Percentiles rank a stretch among this genome's conserved stretches.
Conservation (phyloP, 92 coral and sea anemone genomes). For the Desmophyllum pertusum region DNA sequence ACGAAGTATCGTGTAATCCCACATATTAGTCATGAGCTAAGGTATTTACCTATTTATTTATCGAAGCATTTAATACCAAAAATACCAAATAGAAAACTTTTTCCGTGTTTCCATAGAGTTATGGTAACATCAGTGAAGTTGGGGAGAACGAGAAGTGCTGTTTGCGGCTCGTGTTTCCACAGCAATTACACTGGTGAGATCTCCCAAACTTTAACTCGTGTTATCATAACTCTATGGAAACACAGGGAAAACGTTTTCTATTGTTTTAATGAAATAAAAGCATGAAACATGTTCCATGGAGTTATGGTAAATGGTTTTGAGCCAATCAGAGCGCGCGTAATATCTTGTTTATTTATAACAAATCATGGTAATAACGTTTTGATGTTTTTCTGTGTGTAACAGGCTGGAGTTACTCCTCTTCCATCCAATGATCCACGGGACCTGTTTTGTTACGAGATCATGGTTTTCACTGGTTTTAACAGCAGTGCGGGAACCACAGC, state of each 20-base stretch:
- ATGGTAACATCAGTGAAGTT: too few relatives aligned
- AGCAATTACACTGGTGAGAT: neutral
- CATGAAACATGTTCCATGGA: neutral
- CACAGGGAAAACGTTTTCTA: neutral
- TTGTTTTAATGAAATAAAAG: neutral
- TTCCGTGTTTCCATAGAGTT: neutral
- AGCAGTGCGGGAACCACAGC: constrained; percentile 84
- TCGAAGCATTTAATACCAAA: too few relatives aligned
- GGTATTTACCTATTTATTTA: too few relatives aligned
- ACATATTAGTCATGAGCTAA: too few relatives aligned
- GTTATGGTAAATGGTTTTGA: too few relatives aligned
- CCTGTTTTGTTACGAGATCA: constrained; percentile 79
- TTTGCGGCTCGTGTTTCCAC: too few relatives aligned
- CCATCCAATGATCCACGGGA: constrained; percentile 96
- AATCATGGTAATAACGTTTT: neutral
- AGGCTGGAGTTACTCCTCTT: constrained; percentile 90
- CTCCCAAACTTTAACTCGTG: neutral
- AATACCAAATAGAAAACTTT: too few relatives aligned
- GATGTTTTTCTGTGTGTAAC: neutral
- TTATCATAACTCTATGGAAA: neutral
- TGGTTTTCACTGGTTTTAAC: constrained; percentile 79
- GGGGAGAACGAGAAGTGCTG: neutral
- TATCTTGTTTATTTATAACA: too few relatives aligned
- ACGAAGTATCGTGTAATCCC: neutral
- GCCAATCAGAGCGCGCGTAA: too few relatives aligned